Evolutionary conservation across 2,797 vertebrate species (phyloP), one percentile per base, ranked within the genome.

Genomic region (Ficedula albicollis): DNA sequence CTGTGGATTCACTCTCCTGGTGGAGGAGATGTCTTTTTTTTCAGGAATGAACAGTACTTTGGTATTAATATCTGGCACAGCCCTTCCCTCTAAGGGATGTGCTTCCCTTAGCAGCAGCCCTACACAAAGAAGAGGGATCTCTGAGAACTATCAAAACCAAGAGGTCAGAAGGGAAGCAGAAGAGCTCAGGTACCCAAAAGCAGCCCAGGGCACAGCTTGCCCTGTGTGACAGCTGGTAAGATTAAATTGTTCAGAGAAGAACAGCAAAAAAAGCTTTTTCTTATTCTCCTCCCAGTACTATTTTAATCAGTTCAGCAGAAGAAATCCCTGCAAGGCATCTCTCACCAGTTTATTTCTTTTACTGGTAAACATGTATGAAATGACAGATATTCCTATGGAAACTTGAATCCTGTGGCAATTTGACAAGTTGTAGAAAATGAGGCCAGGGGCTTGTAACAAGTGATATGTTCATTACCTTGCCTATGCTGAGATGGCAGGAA

Each of bases 311-410:
- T 39, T 78, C 73, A 79, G 59, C 38, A 77, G 79, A 9, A 80
- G 64, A 67, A 90, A 77, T 59, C 48, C 30, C 78, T 9, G 2
- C 43, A 15, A 91, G 56, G 72, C 80, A 74, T 58, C 76, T 85
- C 80, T 83, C 75, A 73, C 72, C 39, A 49, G 44, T 87, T 87
- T 38, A 14, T 38, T 64, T 54, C 72, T 78, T 78, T 75, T 30
- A 68, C 1, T 8, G 52, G 54, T 46, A 66, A 83, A 83, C 76
- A 41, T 48, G 41, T 34, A 41, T 41, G 60, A 76, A 79, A 56
- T 46, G 38, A 41, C 68, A 84, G 72, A 54, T 90, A 44, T 90
- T 91, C 86, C 88, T 85, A 27, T 9, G 38, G 75, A 87, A 91
- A 68, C 68, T 26, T 27, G 29, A n/a, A 67, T 38, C 64, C 52